phyloP scores from a whole-genome alignment of 2,797 vertebrate genomes.

The Gadopsis bispinosus region DNA sequence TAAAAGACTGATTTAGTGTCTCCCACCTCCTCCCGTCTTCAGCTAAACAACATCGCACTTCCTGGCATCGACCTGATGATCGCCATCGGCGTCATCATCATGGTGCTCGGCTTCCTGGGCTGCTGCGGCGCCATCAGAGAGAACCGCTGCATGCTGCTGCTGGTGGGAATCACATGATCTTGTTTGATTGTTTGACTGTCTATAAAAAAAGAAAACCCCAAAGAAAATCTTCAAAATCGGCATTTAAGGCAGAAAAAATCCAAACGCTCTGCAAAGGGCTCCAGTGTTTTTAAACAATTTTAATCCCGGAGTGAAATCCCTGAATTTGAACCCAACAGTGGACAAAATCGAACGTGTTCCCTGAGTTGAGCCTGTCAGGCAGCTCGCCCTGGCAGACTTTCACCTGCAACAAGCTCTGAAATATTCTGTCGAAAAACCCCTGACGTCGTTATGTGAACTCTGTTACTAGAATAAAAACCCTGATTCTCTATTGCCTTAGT shows the following conservation, averaged over 20 bases:
- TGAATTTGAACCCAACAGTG: not conserved
- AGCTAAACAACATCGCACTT: slow-evolving; percentile 57
- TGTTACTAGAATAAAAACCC: not conserved
- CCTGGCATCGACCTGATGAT: slow-evolving; percentile 84
- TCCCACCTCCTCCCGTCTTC: not conserved
- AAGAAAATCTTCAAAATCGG: too few relatives aligned
- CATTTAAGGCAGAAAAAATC: too few relatives aligned
- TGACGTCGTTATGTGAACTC: too few relatives aligned
- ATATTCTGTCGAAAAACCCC: too few relatives aligned
- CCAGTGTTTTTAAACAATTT: not conserved
- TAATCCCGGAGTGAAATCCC: not conserved
- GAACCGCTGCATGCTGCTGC: slow-evolving; percentile 88
- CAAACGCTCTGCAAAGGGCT: too few relatives aligned
- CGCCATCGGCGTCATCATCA: slow-evolving; percentile 87
- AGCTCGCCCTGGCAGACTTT: too few relatives aligned
- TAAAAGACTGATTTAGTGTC: not conserved
- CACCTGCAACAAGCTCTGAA: too few relatives aligned
- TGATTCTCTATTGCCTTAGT: slow-evolving; percentile 76
- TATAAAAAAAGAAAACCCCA: too few relatives aligned
- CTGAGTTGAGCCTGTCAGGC: not conserved
- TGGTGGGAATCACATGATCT: slow-evolving; percentile 78
- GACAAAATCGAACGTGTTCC: not conserved
- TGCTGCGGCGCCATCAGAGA: slow-evolving; percentile 90
- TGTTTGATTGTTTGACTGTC: too few relatives aligned
- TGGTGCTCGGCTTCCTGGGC: slow-evolving; percentile 91